Percentiles rank a stretch among this genome's conserved stretches.
These are phyloP conservation scores for Drosophila trapezifrons DNA, from an alignment of 1,140 invertebrate genomes.

Conservation along the genomic window DNA sequence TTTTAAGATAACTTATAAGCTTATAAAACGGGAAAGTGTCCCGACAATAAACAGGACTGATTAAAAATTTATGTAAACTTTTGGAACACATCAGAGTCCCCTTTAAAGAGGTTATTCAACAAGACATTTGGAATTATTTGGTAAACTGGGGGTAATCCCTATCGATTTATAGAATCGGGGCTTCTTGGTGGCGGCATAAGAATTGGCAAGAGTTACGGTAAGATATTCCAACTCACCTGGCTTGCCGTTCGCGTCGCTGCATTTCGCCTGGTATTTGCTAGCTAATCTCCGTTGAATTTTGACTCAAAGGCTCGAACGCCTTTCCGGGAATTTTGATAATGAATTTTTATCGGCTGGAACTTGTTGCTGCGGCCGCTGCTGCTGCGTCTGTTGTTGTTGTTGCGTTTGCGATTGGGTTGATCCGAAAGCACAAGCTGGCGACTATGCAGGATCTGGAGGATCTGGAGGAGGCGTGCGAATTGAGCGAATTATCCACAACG, in stretches of 20 bases:
- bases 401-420: constrained; percentile 45
- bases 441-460: constrained; percentile 24
- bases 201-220: background rate
- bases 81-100: too few species aligned
- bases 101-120: background rate
- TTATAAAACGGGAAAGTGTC: too few species aligned
- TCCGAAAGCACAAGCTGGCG: constrained; percentile 29
- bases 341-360: constrained; percentile 41
- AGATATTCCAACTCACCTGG: constrained; percentile 58
- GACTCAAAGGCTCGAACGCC: constrained; percentile 59
- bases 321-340: constrained; percentile 67
- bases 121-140: background rate
- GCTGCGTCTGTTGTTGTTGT: constrained; percentile 11
- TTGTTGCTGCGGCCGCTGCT: constrained; percentile 26
- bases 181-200: background rate
- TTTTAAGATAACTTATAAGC: too few species aligned
- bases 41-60: too few species aligned
- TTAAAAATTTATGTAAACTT: background rate
- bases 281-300: constrained; percentile 61
- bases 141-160: background rate
- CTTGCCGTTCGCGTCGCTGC: constrained; percentile 76
- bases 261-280: constrained; percentile 40
- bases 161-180: background rate
- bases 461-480: constrained; percentile 33
- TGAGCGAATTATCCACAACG: constrained; percentile 34